These are phyloP conservation scores for Channa maculata DNA, from an alignment of 2,113 vertebrate genomes.

Conservation along the genomic window DNA sequence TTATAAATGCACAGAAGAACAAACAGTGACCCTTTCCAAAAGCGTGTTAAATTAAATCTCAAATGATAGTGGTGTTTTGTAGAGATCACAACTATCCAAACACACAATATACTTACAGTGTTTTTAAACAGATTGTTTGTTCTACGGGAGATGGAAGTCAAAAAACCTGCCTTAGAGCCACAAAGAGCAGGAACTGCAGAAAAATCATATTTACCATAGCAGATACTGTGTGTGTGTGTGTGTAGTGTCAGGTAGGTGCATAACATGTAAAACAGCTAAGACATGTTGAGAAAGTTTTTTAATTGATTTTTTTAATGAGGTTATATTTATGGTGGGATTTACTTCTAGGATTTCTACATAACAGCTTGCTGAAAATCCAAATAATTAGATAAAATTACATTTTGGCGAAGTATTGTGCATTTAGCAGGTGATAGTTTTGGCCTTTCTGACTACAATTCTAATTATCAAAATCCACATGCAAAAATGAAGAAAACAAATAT, in stretches of 20 bases:
- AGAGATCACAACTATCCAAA: conserved; percentile 65
- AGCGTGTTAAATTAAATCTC: conserved; percentile 65
- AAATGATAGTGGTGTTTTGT: conserved; percentile 56
- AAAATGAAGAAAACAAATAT: background rate
- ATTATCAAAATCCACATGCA: background rate
- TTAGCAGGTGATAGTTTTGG: background rate
- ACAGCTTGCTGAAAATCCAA: background rate
- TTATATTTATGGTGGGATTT: background rate
- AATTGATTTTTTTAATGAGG: background rate
- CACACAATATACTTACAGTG: conserved; percentile 16
- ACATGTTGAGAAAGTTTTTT: conserved; percentile 1
- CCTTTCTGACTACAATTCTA: background rate
- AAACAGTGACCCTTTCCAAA: conserved; percentile 61
- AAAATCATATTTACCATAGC: conserved; percentile 40
- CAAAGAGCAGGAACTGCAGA: conserved; percentile 38
- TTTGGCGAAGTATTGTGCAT: conserved; percentile 4
- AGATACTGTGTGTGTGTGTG: conserved; percentile 19
- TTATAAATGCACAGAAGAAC: conserved; percentile 51
- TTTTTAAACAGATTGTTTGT: conserved; percentile 58
- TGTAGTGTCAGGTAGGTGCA: conserved; percentile 3
- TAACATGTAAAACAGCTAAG: background rate
- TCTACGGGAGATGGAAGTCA: conserved; percentile 58
- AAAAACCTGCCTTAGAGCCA: conserved; percentile 62
- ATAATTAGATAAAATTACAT: background rate
- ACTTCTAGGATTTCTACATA: conserved; percentile 2